A percentile compares a stretch with the other conserved stretches of the same genome.
Evolutionary conservation across 2,797 vertebrate genomes (phyloP).

Genomic region (Linurgus olivaceus): DNA sequence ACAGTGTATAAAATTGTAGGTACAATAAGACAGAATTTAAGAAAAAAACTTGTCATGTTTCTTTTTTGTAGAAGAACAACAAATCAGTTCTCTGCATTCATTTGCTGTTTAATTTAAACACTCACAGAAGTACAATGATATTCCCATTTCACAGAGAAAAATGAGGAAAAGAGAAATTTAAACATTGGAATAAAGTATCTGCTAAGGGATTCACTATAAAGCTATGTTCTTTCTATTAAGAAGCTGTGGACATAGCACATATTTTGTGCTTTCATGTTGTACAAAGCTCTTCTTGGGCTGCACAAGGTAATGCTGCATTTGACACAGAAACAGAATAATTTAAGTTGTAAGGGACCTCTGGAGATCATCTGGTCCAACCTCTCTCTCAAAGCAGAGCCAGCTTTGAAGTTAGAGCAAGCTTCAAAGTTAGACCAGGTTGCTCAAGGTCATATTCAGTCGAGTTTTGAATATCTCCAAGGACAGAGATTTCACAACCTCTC

Average conservation of each 20-base stretch:
- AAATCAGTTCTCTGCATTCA: background rate
- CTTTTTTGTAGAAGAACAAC: background rate
- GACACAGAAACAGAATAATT: constrained; percentile 66
- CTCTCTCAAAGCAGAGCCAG: constrained; percentile 41
- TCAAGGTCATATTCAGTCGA: constrained; percentile 44
- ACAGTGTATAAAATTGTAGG: background rate
- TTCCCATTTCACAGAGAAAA: constrained; percentile 4
- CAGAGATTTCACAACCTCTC: constrained; percentile 6
- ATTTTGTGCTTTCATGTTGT: constrained; percentile 50
- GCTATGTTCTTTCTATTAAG: constrained; percentile 9
- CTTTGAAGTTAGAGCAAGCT: constrained; percentile 56
- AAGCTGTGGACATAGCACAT: constrained; percentile 9
- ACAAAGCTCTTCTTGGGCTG: constrained; percentile 44
- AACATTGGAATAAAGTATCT: background rate
- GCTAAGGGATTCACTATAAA: background rate
- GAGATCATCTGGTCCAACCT: constrained; percentile 47
- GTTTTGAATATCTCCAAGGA: constrained; percentile 42
- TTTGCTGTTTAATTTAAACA: background rate
- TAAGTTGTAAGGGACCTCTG: constrained; percentile 55
- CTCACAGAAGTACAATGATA: background rate
- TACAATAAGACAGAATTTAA: background rate
- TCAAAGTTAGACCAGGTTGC: constrained; percentile 51
- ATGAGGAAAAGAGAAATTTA: background rate
- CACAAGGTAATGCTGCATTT: constrained; percentile 52
- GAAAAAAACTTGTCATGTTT: background rate